Base-by-base conservation (phyloP, 2,797 vertebrate genomes). In the Enoplosus armatus region DNA sequence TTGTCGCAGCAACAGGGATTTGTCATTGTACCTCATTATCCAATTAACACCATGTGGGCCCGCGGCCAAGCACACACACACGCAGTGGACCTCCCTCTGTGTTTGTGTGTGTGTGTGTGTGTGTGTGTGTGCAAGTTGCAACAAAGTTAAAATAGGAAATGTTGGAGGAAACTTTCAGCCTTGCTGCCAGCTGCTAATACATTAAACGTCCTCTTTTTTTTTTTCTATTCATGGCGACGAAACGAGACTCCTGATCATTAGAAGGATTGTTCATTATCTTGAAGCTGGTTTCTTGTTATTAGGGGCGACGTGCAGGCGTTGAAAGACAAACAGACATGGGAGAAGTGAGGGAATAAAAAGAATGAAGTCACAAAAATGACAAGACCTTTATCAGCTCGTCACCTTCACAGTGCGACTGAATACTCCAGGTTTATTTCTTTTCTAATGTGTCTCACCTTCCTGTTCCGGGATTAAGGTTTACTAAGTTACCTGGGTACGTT, bases 1-100 rank as follows among this genome's bases (percentile, higher is more conserved):
- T 99, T 99, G 98, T 97, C 93, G 82, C 89, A 96, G 96, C 96
- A 97, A 96, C 96, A 95, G 96, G 97, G 97, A 99, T 99, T 99
- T 99, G 97, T 99, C 98, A 99, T 97, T 97, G 96, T 97, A 96
- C 96, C 97, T 97, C 96, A 95, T 99, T 98, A 99, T 99, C 97
- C 96, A 98, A 98, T 99, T 99, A 98, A 96, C 96, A 96, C 94
- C 94, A 86, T 89, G 70, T 72, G 84, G 89, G 90, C 95, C 92
- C 10, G 79, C 82, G 84, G 92, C 91, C 83, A 90, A 83, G 79
- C 81, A 88, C 68, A 86, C 75, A 83, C 85, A 71, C 89, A 75
- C 78, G 27, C 43, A 67, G 64, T 41, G 70, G 71, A 67, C 69
- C 50, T 71, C 56, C 27, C 43, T 55, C 12, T 24, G 47, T 65